Evolutionary conservation across 2,888 invertebrate genomes (phyloP).

Genomic region (Blastobasis lacticolella): DNA sequence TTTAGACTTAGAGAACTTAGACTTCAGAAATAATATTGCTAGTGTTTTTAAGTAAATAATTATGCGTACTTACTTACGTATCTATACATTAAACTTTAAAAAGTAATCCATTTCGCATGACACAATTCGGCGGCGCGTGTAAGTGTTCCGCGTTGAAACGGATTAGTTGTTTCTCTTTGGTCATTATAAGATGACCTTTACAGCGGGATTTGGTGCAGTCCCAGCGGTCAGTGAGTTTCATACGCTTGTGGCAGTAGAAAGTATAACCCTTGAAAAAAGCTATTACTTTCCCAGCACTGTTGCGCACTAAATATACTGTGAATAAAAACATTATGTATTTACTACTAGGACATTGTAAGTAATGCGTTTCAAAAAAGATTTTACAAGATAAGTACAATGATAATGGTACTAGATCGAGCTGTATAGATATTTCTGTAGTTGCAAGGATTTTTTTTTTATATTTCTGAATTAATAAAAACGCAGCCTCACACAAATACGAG

Average conservation of each 20-base stretch:
- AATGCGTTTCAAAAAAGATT: too few relatives aligned
- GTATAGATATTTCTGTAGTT: too few relatives aligned
- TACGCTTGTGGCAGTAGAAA: slow-evolving; percentile 19
- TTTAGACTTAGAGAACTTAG: too few relatives aligned
- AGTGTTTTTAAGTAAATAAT: too few relatives aligned
- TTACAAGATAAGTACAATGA: too few relatives aligned
- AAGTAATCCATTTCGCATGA: neutral
- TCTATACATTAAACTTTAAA: neutral
- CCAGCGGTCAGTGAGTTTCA: slow-evolving; percentile 19
- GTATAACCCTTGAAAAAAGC: slow-evolving; percentile 29
- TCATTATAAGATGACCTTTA: slow-evolving; percentile 4
- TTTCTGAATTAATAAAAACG: too few relatives aligned
- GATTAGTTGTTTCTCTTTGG: neutral
- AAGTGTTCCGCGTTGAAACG: neutral
- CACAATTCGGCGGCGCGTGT: neutral
- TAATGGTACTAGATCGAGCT: too few relatives aligned
- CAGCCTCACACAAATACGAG: too few relatives aligned
- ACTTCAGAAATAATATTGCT: too few relatives aligned
- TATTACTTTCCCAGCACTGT: slow-evolving; percentile 21
- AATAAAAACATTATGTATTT: neutral
- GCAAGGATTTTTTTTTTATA: too few relatives aligned
- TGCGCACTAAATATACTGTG: slow-evolving; percentile 12
- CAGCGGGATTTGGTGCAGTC: slow-evolving; percentile 13
- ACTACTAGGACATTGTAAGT: neutral
- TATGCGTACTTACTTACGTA: too few relatives aligned